Evolutionary conservation across 1,140 invertebrate genomes (phyloP).

Genomic region (Halictus rubicundus): DNA sequence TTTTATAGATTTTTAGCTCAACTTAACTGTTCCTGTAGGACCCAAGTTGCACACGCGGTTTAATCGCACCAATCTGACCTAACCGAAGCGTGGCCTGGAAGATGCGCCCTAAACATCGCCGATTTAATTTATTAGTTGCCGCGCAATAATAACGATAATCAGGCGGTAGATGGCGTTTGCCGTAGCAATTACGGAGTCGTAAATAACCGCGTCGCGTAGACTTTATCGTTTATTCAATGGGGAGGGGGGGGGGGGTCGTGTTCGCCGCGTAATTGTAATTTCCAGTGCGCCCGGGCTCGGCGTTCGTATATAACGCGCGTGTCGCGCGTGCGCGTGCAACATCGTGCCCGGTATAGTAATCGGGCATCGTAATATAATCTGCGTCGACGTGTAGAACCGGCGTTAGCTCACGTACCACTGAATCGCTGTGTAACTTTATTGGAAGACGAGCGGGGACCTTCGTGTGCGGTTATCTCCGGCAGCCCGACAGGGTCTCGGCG

Average conservation of each 20-base stretch:
- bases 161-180: constrained; percentile 20
- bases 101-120: not conserved
- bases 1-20: too few species aligned
- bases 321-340: not conserved
- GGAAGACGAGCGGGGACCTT: constrained; percentile 55
- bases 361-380: constrained; percentile 62
- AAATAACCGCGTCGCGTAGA: constrained; percentile 49
- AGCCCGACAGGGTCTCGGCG: constrained; percentile 44
- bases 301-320: constrained; percentile 34
- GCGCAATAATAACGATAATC: constrained; percentile 20
- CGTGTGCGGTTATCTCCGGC: constrained; percentile 68
- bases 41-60: too few species aligned
- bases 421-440: constrained; percentile 64
- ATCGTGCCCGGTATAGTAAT: constrained; percentile 60
- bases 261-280: constrained; percentile 51
- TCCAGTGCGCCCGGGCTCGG: constrained; percentile 44
- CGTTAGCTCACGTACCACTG: constrained; percentile 58
- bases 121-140: not conserved
- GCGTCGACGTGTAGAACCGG: constrained; percentile 50
- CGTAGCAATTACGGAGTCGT: constrained; percentile 31
- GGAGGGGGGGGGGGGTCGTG: not conserved
- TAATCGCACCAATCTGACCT: too few species aligned
- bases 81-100: too few species aligned
- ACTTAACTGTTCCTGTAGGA: too few species aligned
- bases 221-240: constrained; percentile 23